Percentiles rank a stretch among this genome's conserved stretches.
phyloP scores from a whole-genome alignment of 2,797 vertebrate genomes.

The Pristis pectinata region DNA sequence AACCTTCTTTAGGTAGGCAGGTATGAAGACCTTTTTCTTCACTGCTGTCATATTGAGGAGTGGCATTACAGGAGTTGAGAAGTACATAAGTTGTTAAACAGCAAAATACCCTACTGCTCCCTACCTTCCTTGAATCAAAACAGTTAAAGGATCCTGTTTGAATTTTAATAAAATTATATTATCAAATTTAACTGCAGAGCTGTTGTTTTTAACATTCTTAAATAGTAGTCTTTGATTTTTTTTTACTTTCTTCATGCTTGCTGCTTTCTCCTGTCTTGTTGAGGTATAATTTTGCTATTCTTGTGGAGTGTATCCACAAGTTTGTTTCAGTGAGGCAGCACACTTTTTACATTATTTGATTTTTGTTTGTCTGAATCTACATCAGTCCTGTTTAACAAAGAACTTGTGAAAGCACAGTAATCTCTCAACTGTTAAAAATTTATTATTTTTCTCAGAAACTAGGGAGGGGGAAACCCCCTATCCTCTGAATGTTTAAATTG shows the following conservation, averaged over 20 bases:
- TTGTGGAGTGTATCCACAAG: neutral
- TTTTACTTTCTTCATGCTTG: neutral
- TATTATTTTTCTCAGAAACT: neutral
- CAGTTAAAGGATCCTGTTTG: neutral
- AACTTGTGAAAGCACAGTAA: neutral
- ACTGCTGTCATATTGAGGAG: constrained; percentile 79
- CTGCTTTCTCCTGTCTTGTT: neutral
- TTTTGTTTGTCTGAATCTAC: neutral
- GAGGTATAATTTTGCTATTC: neutral
- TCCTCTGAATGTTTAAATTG: neutral
- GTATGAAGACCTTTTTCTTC: constrained; percentile 79
- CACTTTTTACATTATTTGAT: neutral
- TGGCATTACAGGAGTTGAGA: constrained; percentile 55
- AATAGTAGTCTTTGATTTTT: neutral
- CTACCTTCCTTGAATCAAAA: constrained; percentile 41
- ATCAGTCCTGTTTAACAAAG: neutral
- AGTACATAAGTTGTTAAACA: constrained; percentile 56
- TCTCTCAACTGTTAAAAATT: neutral
- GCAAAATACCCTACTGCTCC: constrained; percentile 41
- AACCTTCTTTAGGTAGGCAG: constrained; percentile 78
- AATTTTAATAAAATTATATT: neutral
- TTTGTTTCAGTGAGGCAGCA: neutral
- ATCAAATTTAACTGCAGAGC: neutral
- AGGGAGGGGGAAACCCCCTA: neutral
- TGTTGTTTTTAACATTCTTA: neutral